Percentiles rank a stretch among this genome's conserved stretches.
These are phyloP conservation scores for Blastomussa wellsi DNA, from an alignment of 92 coral and sea anemone genomes.

Conservation along the genomic window DNA sequence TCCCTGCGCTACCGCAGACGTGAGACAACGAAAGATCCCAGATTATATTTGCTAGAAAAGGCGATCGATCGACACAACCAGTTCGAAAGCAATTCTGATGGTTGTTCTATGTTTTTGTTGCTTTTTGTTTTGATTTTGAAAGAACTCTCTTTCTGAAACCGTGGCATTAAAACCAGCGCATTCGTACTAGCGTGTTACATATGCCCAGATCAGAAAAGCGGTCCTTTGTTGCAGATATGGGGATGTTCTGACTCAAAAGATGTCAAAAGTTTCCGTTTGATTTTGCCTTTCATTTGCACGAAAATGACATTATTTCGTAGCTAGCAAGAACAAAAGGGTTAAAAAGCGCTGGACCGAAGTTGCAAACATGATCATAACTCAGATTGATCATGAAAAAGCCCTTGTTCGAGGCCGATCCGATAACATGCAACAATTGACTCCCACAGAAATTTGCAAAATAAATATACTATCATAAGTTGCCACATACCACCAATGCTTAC, in stretches of 20 bases:
- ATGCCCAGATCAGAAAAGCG: background rate
- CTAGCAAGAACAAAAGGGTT: background rate
- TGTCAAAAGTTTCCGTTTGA: background rate
- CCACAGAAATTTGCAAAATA: constrained; percentile 5
- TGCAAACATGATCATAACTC: background rate
- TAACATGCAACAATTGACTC: background rate
- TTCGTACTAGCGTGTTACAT: background rate
- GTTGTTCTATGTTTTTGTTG: background rate
- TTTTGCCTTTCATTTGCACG: background rate
- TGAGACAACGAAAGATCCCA: background rate
- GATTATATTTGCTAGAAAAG: background rate
- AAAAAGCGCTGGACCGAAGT: background rate
- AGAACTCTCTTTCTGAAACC: background rate
- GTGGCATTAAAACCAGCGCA: background rate
- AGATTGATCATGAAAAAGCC: constrained; percentile 29
- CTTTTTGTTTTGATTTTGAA: background rate
- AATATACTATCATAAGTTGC: constrained; percentile 20
- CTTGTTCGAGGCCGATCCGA: constrained; percentile 15
- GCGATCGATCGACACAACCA: background rate
- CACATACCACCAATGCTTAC: constrained; percentile 8
- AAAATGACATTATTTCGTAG: background rate
- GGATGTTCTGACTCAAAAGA: background rate
- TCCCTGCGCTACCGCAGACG: background rate
- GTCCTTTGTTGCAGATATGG: constrained; percentile 18
- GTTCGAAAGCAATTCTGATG: background rate